Percentiles rank a stretch among this genome's conserved stretches.
phyloP scores from a whole-genome alignment of 1,140 invertebrate genomes.

The Drosophila trapezifrons region DNA sequence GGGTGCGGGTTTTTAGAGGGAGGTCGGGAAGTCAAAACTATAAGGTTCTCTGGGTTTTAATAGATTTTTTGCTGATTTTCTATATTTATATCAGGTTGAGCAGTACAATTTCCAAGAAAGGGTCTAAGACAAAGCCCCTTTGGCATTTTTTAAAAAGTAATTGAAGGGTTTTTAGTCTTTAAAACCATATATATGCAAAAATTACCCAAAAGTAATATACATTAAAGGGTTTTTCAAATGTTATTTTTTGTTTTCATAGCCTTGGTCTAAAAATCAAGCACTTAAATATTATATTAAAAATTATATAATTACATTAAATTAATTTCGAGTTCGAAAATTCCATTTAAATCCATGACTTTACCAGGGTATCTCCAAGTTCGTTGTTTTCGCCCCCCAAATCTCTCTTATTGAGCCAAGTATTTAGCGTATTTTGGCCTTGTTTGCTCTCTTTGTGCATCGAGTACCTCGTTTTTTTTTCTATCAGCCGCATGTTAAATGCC shows the following conservation, averaged over 20 bases:
- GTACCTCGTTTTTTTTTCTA: conserved; percentile 33
- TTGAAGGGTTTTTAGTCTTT: neutral
- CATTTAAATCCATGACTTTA: neutral
- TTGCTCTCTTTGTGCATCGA: conserved; percentile 26
- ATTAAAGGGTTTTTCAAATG: neutral
- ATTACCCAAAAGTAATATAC: neutral
- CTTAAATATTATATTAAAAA: no score
- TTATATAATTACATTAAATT: no score
- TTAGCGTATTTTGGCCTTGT: conserved; percentile 57
- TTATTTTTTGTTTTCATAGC: no score
- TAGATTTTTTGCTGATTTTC: neutral
- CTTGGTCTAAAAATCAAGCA: no score
- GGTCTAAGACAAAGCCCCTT: no score
- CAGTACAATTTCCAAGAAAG: no score
- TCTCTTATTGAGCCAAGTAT: conserved; percentile 48
- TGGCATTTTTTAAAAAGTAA: neutral
- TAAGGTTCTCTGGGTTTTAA: neutral
- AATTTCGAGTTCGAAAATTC: no score
- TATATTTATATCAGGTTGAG: no score
- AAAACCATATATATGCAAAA: no score
- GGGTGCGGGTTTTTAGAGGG: neutral
- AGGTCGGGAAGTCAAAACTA: no score
- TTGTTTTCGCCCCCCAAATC: neutral
- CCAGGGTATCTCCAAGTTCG: neutral
- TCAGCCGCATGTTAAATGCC: conserved; percentile 70